These are phyloP conservation scores for Muntiacus muntjak DNA, from an alignment of 2,113 vertebrate species.

Conservation along the genomic window DNA sequence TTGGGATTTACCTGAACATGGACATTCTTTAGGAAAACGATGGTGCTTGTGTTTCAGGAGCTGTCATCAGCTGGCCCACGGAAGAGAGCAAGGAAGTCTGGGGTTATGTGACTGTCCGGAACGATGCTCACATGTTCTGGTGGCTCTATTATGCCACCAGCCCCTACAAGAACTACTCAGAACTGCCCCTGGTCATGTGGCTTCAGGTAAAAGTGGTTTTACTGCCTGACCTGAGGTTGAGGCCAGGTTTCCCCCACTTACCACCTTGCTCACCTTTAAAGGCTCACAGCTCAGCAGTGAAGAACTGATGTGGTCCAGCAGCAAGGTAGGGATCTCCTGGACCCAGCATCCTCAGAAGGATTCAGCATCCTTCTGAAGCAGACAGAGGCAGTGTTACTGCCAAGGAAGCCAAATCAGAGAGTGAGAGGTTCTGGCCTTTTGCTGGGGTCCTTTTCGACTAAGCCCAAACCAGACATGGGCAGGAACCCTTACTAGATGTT, in stretches of 20 bases:
- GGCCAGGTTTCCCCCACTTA: neutral
- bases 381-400: neutral
- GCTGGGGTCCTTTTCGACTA: neutral
- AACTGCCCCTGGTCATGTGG: slow-evolving; percentile 94
- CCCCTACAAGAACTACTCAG: slow-evolving; percentile 77
- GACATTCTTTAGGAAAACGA: neutral
- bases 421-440: neutral
- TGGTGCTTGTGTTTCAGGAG: slow-evolving; percentile 59
- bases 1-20: neutral
- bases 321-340: neutral
- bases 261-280: neutral
- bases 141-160: slow-evolving; percentile 92
- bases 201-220: slow-evolving; percentile 87
- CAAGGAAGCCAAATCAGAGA: neutral
- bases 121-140: slow-evolving; percentile 96
- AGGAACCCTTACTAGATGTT: neutral
- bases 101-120: slow-evolving; percentile 90
- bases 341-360: too few species aligned
- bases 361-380: neutral
- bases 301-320: neutral
- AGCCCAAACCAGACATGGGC: neutral
- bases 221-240: neutral
- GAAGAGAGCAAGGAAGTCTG: slow-evolving; percentile 83
- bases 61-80: slow-evolving; percentile 13
- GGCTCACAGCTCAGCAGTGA: neutral